Evolutionary conservation across 1,140 invertebrate species (phyloP), one percentile per base, ranked within the genome.

Genomic region (Tenebrio molitor): DNA sequence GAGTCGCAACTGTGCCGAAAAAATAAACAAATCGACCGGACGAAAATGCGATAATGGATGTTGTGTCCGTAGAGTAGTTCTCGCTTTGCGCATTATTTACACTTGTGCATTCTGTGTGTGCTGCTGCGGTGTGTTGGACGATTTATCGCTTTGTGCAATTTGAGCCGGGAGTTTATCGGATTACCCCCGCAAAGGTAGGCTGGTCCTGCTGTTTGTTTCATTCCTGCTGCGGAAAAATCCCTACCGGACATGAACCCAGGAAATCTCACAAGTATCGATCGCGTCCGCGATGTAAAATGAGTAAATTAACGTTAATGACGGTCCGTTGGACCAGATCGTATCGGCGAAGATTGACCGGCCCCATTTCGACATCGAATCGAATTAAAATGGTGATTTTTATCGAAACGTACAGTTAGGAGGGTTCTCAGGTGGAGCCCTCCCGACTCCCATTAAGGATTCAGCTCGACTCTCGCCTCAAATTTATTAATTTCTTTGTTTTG

Each of bases 51-150:
- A n/a, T n/a, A n/a, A n/a, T n/a, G n/a, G n/a, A n/a, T n/a, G n/a
- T n/a, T n/a, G n/a, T n/a, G n/a, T n/a, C n/a, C n/a, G n/a, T n/a
- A n/a, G n/a, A n/a, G n/a, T n/a, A n/a, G n/a, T n/a, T n/a, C n/a
- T n/a, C n/a, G n/a, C n/a, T n/a, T n/a, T n/a, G n/a, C n/a, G n/a
- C n/a, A n/a, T 33, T 33, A 10, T 33, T 33, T 33, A 10, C 10
- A 33, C n/a, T 39, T 39, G 36, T 39, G 36, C 36, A 39, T 39
- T 7, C 2, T 39, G n/a, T 33, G 10, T 39, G 36, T 8, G 36
- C n/a, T 39, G 36, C n/a, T 50, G 46, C 46, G 17, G 46, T 50
- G 46, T 21, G 21, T 50, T 25, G 46, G 12, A 50, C 46, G n/a
- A 44, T 44, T 44, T 44, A 14, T 44, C 12, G n/a, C 16, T n/a